Evolutionary conservation across 2,797 vertebrate genomes (phyloP), one percentile per base, ranked within the genome.

Genomic region (Toxotes lorentzi): DNA sequence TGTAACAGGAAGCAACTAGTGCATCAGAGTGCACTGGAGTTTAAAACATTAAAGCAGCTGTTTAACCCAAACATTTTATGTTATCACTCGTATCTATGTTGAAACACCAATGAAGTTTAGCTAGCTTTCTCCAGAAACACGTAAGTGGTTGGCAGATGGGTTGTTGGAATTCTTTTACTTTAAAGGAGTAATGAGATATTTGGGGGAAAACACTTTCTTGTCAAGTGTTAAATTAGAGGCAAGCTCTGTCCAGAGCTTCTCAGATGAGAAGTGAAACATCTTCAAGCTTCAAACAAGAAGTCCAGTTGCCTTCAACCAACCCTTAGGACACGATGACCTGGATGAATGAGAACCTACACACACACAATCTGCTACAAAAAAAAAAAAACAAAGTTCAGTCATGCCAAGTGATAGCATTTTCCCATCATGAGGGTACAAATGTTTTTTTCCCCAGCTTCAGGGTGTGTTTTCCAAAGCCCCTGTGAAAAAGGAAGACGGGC

Each of bases 391-490:
- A 27, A 27, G 27, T 27, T 27, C 27, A 30, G 27, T 30, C 27
- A 30, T 30, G 54, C 72, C 27, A 63, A 70, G 17, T 21, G 27
- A 35, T 51, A 41, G 8, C 7, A 34, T 80, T 76, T 73, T 68
- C 32, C 27, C n/a, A 56, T 40, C 63, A 67, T 59, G 47, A 70
- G 3, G 59, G 40, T 23, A 61, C 11, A 63, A 68, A 35, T 63
- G 21, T 47, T 32, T 51, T 14, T 3, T 3, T 59, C 51, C 59
- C 60, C 4, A 47, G 43, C 41, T 30, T 43, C 40, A 74, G 10
- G 5, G n/a, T 64, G 24, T 67, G 21, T 78, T 82, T 84, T 72
- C 45, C 41, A 45, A 70, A 71, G 16, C 66, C 23, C 14, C 21
- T 30, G 27, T 41, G 38, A 21, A 62, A 70, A 85, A 63, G 6